phyloP scores from a whole-genome alignment of 2,113 vertebrate species.

The Amphiprion ocellaris region DNA sequence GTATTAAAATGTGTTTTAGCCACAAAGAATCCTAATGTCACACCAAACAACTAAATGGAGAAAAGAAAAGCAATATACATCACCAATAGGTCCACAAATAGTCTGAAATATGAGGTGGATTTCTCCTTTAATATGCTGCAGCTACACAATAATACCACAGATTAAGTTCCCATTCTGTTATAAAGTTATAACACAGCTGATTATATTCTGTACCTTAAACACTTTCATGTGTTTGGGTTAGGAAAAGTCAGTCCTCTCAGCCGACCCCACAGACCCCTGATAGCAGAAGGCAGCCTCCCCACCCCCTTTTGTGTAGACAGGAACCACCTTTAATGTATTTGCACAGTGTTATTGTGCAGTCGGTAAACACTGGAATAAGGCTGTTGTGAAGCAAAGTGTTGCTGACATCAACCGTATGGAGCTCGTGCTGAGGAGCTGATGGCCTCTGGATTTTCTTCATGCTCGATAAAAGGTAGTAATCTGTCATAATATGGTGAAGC shows the following conservation, averaged over 20 bases:
- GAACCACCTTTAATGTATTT: not conserved
- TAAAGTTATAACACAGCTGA: not conserved
- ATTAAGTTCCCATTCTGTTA: not conserved
- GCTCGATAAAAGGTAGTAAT: slow-evolving; percentile 1
- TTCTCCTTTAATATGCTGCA: not conserved
- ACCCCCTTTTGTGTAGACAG: not conserved
- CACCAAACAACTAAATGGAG: not conserved
- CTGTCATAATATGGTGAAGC: not conserved
- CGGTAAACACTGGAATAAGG: slow-evolving; percentile 51
- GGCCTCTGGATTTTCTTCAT: slow-evolving; percentile 3
- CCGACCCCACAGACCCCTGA: too few relatives aligned
- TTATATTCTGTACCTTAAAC: not conserved
- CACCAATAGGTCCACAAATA: not conserved
- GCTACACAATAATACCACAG: slow-evolving; percentile 8
- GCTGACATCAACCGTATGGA: not conserved
- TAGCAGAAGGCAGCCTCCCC: not conserved
- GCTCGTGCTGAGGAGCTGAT: slow-evolving; percentile 6
- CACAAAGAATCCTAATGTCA: not conserved
- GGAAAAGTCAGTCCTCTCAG: too few relatives aligned
- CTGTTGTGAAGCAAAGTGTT: slow-evolving; percentile 30
- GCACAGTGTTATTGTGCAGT: slow-evolving; percentile 16
- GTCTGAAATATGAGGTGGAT: not conserved
- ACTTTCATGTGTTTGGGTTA: not conserved
- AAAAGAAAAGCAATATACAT: not conserved
- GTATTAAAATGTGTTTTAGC: too few relatives aligned